A percentile compares a stretch with the other conserved stretches of the same genome.
phyloP scores from a whole-genome alignment of 1,140 invertebrate species.

The Drosophila oshimai region DNA sequence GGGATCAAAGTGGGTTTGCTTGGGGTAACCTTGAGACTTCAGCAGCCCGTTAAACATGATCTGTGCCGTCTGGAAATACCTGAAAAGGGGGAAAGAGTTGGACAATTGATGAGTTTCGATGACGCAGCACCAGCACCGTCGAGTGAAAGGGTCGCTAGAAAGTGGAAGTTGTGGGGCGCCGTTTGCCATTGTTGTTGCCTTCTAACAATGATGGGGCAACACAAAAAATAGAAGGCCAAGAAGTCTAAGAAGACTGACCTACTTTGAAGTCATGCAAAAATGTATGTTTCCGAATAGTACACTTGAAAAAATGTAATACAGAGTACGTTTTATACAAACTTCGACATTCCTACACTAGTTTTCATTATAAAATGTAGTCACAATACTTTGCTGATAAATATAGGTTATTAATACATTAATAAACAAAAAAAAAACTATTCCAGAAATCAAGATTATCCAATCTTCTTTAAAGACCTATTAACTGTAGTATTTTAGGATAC shows the following conservation, averaged over 20 bases:
- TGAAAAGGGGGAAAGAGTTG: conserved; percentile 66
- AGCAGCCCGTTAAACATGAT: conserved; percentile 90
- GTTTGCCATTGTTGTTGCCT: conserved; percentile 18
- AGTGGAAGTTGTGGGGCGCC: conserved; percentile 60
- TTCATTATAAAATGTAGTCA: too few relatives aligned
- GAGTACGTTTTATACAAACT: neutral
- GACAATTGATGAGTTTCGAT: conserved; percentile 50
- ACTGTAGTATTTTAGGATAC: too few relatives aligned
- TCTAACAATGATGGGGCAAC: conserved; percentile 39
- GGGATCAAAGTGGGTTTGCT: conserved; percentile 88
- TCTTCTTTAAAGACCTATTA: too few relatives aligned
- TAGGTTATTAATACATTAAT: too few relatives aligned
- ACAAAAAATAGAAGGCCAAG: conserved; percentile 21
- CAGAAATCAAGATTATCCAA: too few relatives aligned
- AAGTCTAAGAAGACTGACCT: conserved; percentile 42
- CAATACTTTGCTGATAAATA: too few relatives aligned
- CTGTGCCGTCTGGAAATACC: conserved; percentile 87
- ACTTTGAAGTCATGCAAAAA: conserved; percentile 61
- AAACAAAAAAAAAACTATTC: too few relatives aligned
- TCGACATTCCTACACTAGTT: too few relatives aligned
- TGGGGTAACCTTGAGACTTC: conserved; percentile 89
- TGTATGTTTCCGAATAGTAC: conserved; percentile 6
- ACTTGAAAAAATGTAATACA: neutral
- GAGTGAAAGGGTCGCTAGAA: conserved; percentile 76
- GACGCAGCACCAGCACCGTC: conserved; percentile 50